phyloP scores from a whole-genome alignment of 1,140 invertebrate species.

The Saccostrea echinata region DNA sequence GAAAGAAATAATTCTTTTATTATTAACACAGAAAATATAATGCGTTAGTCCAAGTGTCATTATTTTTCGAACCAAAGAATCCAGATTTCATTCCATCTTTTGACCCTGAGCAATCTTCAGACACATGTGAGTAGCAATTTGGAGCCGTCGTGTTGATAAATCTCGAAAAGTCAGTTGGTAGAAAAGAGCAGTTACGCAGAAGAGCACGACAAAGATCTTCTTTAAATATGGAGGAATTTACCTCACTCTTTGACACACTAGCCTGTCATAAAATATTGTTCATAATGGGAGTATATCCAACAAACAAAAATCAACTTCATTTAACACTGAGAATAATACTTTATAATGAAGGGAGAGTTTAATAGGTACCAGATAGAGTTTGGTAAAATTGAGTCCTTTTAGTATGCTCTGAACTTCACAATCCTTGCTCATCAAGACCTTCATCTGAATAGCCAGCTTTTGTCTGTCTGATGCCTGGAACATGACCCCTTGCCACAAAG shows the following conservation, averaged over 20 bases:
- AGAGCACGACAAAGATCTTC: not conserved
- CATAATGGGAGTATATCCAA: no score
- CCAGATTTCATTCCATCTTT: not conserved
- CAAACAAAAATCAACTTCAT: no score
- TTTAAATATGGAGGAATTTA: not conserved
- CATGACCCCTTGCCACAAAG: not conserved
- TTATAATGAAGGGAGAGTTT: no score
- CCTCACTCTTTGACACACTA: not conserved
- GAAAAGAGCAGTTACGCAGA: not conserved
- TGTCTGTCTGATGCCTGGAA: not conserved
- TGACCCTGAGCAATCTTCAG: not conserved
- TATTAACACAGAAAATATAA: no score
- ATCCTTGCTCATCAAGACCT: not conserved
- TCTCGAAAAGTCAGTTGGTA: not conserved
- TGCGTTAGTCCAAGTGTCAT: no score
- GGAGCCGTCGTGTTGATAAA: not conserved
- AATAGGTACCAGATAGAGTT: not conserved
- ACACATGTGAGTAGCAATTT: not conserved
- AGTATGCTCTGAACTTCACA: not conserved
- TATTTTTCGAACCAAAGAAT: no score
- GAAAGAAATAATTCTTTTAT: no score
- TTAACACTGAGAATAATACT: no score
- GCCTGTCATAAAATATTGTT: not conserved
- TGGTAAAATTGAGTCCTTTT: not conserved
- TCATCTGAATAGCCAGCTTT: not conserved